These are phyloP conservation scores for Glaucopsyche alexis DNA, from an alignment of 2,888 invertebrate genomes.

Conservation along the genomic window DNA sequence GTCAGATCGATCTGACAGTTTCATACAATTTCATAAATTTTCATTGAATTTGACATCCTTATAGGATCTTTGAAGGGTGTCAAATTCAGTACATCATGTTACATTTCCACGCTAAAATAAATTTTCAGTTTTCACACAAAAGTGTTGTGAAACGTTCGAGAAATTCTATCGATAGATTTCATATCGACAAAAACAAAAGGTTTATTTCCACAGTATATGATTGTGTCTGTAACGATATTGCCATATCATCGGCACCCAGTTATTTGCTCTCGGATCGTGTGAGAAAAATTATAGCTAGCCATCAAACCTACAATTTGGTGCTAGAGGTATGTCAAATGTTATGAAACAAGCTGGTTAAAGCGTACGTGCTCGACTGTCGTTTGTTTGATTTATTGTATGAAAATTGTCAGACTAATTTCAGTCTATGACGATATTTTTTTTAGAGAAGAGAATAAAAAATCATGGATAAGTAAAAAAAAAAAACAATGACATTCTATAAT, in stretches of 20 bases:
- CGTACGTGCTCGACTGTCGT: constrained; percentile 48
- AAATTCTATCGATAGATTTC: constrained; percentile 2
- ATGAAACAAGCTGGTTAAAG: constrained; percentile 50
- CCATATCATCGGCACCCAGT: constrained; percentile 73
- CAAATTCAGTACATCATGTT: too few relatives aligned
- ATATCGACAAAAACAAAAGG: neutral
- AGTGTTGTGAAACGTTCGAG: neutral
- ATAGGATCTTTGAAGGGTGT: too few relatives aligned
- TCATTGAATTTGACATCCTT: too few relatives aligned
- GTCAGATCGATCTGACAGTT: too few relatives aligned
- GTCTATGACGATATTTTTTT: too few relatives aligned
- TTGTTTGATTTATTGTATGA: constrained; percentile 45
- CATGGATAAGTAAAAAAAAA: too few relatives aligned
- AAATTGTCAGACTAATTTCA: neutral
- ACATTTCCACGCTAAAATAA: too few relatives aligned
- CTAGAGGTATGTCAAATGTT: constrained; percentile 73
- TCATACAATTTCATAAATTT: too few relatives aligned
- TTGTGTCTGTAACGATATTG: constrained; percentile 64
- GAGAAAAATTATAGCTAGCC: constrained; percentile 70
- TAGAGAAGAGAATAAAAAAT: too few relatives aligned
- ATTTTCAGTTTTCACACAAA: neutral
- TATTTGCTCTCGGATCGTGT: constrained; percentile 77
- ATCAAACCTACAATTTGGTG: constrained; percentile 68
- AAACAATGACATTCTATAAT: too few relatives aligned
- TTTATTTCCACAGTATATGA: constrained; percentile 41